Evolutionary conservation across 2,113 vertebrate species (phyloP).

Genomic region (Telmatochromis sp.): DNA sequence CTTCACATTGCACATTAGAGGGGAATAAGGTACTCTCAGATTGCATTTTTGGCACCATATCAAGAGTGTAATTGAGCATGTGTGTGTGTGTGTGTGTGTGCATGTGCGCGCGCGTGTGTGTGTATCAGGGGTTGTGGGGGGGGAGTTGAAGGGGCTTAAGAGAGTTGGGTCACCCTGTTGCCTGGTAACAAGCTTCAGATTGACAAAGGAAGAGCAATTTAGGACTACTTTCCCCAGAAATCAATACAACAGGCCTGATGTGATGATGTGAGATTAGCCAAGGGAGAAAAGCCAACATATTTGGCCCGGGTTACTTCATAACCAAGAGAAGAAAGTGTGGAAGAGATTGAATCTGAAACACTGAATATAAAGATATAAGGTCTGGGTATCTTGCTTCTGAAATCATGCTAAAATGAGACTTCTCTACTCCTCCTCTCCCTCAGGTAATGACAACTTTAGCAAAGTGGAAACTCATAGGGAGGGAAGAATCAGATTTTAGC

Average conservation of each 20-base stretch:
- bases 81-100: not conserved
- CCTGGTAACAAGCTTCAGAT: conserved; percentile 76
- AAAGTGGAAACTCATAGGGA: conserved; percentile 57
- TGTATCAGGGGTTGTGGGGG: not conserved
- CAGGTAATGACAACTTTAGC: conserved; percentile 58
- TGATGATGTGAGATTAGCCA: conserved; percentile 78
- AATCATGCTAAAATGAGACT: conserved; percentile 54
- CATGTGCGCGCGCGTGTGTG: not conserved
- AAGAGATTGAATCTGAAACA: conserved; percentile 61
- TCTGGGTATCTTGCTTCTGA: conserved; percentile 34
- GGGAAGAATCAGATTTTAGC: conserved; percentile 51
- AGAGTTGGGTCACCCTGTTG: conserved; percentile 76
- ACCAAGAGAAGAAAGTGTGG: conserved; percentile 33
- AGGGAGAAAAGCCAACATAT: conserved; percentile 70
- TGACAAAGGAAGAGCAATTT: conserved; percentile 81
- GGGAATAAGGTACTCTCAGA: conserved; percentile 42
- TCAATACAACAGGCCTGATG: conserved; percentile 81
- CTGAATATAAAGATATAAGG: conserved; percentile 57
- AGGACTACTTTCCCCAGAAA: conserved; percentile 74
- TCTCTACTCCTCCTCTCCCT: conserved; percentile 34
- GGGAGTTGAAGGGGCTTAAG: not conserved
- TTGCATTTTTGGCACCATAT: conserved; percentile 39
- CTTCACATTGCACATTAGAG: conserved; percentile 31
- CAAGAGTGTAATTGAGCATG: conserved; percentile 47
- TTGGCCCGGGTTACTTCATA: conserved; percentile 64